Evolutionary conservation across 2,113 vertebrate genomes (phyloP).

Genomic region (Australoheros scitulus): DNA sequence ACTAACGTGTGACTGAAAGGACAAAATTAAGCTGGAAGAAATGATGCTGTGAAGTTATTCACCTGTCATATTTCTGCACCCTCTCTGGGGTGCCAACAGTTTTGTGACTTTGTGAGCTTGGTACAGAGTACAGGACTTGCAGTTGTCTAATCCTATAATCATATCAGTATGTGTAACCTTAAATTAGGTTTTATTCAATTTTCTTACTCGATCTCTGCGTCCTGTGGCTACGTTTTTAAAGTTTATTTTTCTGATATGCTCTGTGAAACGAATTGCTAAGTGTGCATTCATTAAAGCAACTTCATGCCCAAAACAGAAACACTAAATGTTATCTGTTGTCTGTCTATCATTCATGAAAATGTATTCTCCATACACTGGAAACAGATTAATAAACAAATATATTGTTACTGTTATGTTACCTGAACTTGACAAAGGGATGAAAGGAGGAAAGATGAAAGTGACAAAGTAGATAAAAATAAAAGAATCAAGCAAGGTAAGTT

Average conservation of each 20-base stretch:
- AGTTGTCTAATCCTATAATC: not conserved
- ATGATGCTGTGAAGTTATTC: not conserved
- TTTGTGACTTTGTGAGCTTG: not conserved
- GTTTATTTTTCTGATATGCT: not conserved
- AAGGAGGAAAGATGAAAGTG: no score
- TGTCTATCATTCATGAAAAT: not conserved
- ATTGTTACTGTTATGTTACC: no score
- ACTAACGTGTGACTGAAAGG: constrained; percentile 16
- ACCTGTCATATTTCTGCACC: not conserved
- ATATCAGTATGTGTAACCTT: not conserved
- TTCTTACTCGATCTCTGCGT: not conserved
- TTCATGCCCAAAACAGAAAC: not conserved
- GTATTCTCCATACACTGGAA: not conserved
- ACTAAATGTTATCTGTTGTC: not conserved
- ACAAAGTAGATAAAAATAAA: no score
- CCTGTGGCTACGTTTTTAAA: not conserved
- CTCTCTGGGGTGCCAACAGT: not conserved
- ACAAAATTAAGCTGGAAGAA: constrained; percentile 18
- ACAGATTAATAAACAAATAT: not conserved
- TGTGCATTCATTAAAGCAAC: not conserved
- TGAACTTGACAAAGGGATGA: no score
- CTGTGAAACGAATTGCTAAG: not conserved
- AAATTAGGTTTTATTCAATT: not conserved
- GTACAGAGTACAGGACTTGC: not conserved
- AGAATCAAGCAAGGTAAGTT: no score